A percentile compares a stretch with the other conserved stretches of the same genome.
These are phyloP conservation scores for Erpornis zantholeuca DNA, from an alignment of 2,113 vertebrate species.

Conservation along the genomic window DNA sequence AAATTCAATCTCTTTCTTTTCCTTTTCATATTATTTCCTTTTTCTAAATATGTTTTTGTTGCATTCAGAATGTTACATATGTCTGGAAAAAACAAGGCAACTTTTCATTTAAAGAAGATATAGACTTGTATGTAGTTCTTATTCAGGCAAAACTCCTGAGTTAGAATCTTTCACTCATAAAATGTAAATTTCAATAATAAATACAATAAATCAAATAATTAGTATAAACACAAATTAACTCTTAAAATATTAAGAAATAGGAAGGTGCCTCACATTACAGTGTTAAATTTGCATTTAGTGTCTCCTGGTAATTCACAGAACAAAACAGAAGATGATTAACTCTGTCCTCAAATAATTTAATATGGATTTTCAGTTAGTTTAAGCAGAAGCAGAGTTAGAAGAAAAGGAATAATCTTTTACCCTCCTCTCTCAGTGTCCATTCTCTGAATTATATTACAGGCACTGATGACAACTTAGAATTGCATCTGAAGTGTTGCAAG, in stretches of 20 bases:
- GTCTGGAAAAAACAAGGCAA: neutral
- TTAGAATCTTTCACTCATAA: neutral
- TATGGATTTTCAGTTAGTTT: neutral
- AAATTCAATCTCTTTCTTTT: slow-evolving; percentile 11
- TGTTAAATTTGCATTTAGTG: neutral
- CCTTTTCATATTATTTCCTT: neutral
- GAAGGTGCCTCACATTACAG: neutral
- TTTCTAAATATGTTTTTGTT: neutral
- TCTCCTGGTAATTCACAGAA: neutral
- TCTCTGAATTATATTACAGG: neutral
- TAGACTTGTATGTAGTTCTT: neutral
- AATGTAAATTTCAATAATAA: neutral
- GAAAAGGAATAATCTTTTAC: neutral
- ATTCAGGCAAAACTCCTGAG: neutral
- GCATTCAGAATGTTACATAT: neutral
- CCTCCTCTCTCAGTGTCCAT: neutral
- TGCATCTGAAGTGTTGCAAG: neutral
- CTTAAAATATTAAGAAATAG: neutral
- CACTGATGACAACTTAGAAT: neutral
- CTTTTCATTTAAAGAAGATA: neutral
- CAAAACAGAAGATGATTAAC: neutral
- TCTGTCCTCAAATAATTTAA: neutral
- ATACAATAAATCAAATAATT: neutral
- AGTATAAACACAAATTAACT: neutral
- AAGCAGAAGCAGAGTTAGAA: neutral